A percentile compares a stretch with the other conserved stretches of the same genome.
Evolutionary conservation across 1,140 invertebrate species (phyloP).

Genomic region (Battus philenor): DNA sequence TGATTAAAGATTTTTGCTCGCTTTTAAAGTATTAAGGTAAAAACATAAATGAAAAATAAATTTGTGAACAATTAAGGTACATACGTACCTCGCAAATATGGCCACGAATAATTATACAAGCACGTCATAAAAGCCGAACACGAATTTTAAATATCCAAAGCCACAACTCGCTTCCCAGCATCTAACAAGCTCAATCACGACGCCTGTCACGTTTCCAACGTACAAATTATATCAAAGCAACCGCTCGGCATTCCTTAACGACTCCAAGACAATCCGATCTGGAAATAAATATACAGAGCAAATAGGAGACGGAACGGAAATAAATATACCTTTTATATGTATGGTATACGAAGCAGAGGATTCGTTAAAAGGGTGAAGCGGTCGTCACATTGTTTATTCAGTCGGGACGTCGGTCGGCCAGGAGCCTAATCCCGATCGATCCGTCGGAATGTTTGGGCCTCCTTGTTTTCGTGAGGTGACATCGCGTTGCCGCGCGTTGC

Average conservation of each 20-base stretch:
- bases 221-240: conserved; percentile 22
- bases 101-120: too few relatives aligned
- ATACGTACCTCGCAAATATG: too few relatives aligned
- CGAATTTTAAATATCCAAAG: conserved; percentile 8
- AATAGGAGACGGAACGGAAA: conserved; percentile 17
- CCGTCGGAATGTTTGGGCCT: conserved; percentile 2
- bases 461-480: conserved; percentile 10
- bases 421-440: conserved; percentile 15
- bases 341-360: conserved; percentile 27
- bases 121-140: too few relatives aligned
- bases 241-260: conserved; percentile 11
- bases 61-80: too few relatives aligned
- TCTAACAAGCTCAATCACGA: conserved; percentile 16
- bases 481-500: conserved; percentile 6
- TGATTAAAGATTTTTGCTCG: too few relatives aligned
- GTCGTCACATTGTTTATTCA: conserved; percentile 67
- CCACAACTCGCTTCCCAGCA: background rate
- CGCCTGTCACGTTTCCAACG: conserved; percentile 18
- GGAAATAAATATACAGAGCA: conserved; percentile 14
- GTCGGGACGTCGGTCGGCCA: conserved; percentile 34
- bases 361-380: conserved; percentile 62
- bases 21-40: too few relatives aligned
- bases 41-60: too few relatives aligned
- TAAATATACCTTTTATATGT: conserved; percentile 28
- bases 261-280: conserved; percentile 13